Percentiles rank a stretch among this genome's conserved stretches.
Conservation (phyloP, 2,113 vertebrate genomes). For the Struthidea cinerea region DNA sequence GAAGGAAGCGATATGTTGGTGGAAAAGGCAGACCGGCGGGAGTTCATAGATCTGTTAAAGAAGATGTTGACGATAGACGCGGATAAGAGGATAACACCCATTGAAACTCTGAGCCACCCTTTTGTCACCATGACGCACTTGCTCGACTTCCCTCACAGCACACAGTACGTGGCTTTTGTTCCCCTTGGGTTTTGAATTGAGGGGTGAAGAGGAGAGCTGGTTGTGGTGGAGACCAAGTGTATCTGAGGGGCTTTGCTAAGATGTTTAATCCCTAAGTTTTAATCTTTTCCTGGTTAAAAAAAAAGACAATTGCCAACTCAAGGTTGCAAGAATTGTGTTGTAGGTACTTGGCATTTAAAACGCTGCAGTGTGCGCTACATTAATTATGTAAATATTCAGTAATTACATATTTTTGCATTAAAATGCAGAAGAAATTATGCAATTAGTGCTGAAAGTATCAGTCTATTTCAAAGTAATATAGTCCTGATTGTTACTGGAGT, state of each 20-base stretch:
- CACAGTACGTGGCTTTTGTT: conserved; percentile 80
- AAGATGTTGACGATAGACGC: conserved; percentile 99
- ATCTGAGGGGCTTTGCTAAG: neutral
- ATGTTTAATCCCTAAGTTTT: neutral
- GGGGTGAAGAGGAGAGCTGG: neutral
- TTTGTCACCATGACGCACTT: conserved; percentile 97
- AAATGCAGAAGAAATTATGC: conserved; percentile 44
- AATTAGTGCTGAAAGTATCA: conserved; percentile 24
- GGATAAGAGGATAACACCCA: conserved; percentile 96
- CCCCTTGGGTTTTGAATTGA: neutral
- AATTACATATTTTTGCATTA: conserved; percentile 47
- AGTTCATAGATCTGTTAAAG: conserved; percentile 97
- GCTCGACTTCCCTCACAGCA: conserved; percentile 95
- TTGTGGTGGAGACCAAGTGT: neutral
- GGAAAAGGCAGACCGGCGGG: conserved; percentile 94
- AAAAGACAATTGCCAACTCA: neutral
- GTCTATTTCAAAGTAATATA: neutral
- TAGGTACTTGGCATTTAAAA: conserved; percentile 29
- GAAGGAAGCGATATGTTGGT: conserved; percentile 97
- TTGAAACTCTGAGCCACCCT: conserved; percentile 96
- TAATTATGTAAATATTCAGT: conserved; percentile 58
- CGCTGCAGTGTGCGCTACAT: neutral
- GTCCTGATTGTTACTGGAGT: conserved; percentile 29
- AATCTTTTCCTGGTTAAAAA: neutral
- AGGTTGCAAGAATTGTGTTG: conserved; percentile 3